Base-by-base conservation (phyloP, 2,113 vertebrate genomes). In the Paradisaea rubra region DNA sequence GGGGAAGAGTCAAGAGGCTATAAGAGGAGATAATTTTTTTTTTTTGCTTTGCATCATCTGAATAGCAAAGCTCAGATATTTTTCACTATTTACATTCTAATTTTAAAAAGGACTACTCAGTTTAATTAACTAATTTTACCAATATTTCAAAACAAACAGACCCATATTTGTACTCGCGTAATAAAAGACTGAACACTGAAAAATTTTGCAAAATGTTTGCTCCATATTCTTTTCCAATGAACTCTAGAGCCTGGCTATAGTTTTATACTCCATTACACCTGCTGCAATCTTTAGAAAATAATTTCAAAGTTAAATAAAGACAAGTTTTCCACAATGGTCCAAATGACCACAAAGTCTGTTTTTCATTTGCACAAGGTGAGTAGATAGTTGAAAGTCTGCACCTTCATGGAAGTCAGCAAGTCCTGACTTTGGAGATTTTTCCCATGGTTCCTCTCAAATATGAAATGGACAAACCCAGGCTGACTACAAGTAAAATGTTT, bases 61-160 rank as follows among this genome's bases (percentile, higher is more conserved):
- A 68, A 57, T 73, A 78, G 39, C 41, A 81, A 86, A 70, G 16
- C 5, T 78, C 68, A 45, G 47, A 42, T 28, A 83, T 18, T 66
- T 61, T 95, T 84, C 61, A 47, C 25, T 88, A 64, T 54, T 97
- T 37, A 74, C 47, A 25, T 94, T 61, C 86, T 76, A 66, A 94
- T 93, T 85, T 91, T 35, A 73, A 88, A 70, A 35, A 72, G 20
- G 25, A 81, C 59, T 82, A 81, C 41, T 92, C 47, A 5, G 49
- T 91, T 92, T 89, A 30, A 82, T 69, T 68, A 85, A 81, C 17
- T 56, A 12, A 54, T 84, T 94, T 85, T 80, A 82, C 81, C 37
- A 77, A 35, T 56, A 45, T 79, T 86, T 93, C 89, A 64, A 76
- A 95, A 91, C 65, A 92, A 95, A 52, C n/a, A 84, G 23, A 77